Evolutionary conservation across 2,888 invertebrate species (phyloP), one percentile per base, ranked within the genome.

Genomic region (Eucriotettix oculatus): DNA sequence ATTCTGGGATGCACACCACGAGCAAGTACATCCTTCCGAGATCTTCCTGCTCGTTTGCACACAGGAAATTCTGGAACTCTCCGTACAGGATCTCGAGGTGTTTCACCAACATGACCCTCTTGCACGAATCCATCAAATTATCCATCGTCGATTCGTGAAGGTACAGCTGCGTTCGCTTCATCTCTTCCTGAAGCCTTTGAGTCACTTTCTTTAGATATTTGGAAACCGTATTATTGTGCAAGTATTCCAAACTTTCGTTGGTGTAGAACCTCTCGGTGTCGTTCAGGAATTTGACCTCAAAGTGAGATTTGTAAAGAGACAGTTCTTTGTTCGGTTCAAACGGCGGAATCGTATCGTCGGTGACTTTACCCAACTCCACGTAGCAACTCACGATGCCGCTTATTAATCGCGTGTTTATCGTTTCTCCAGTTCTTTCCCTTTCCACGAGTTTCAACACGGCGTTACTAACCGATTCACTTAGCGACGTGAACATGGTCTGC

Each of bases 261-360:
- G 86, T 89, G 73, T 99, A 99, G 78, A 94, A 97, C 59, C 90
- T 77, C 74, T 93, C 92, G 0, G 98, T 98, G 71, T 97, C 96
- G 66, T 90, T 89, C 3, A 99, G 78, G 77, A 99, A 99, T 48
- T 90, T 85, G 56, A 86, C 87, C 72, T 99, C 98, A 75, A 99
- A 99, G 76, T 10, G 98, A 96, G 64, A 98, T 29, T 29, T 29
- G 29, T 29, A 29, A 29, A 29, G 29, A 29, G 29, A 2, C 29
- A 29, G 7, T 29, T 29, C 29, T 29, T 29, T 29, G 29, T 29
- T 29, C 7, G 29, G 3, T 29, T 29, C 29, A 29, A 29, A 29
- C 7, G 29, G 29, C 7, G 29, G 29, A 29, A 29, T 29, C 29
- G 29, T 29, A 29, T 29, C 29, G 7, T 29, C 29, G 7, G 2